Evolutionary conservation across 2,797 vertebrate genomes (phyloP), one percentile per base, ranked within the genome.

Genomic region (Tinamus major): DNA sequence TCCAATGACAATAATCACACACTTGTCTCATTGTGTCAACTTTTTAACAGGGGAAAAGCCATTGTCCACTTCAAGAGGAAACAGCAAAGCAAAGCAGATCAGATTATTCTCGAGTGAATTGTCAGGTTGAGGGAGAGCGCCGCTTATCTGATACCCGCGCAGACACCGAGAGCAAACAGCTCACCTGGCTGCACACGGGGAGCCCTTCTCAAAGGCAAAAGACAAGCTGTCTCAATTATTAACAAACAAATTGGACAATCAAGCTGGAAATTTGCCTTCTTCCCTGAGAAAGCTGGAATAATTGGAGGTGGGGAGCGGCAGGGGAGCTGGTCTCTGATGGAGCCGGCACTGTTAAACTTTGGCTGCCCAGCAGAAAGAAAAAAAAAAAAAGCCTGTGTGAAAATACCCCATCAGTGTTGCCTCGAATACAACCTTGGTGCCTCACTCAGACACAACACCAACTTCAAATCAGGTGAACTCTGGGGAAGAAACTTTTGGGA

Each of bases 1-100:
- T 94, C 86, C 92, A 93, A 96, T 96, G 95, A 96, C 91, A 94
- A 95, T 97, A 97, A 98, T 97, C 96, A 96, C 93, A 97, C 94
- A 93, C 94, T 95, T 97, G 97, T 96, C 96, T 96, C 94, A 90
- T 77, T 93, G 93, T 97, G 95, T 96, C 97, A 95, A 92, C 71
- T 69, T 97, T 97, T 96, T 92, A 95, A 92, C 87, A 94, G 88
- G 87, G 94, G 84, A 92, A 96, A 91, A 97, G 85, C 94, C 90
- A 95, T 96, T 96, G 96, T 95, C 96, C 96, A 97, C 92, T 96
- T 97, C 95, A 96, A 94, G 92, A 79, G 91, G 82, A 94, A 93
- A 96, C 93, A 94, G 96, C 82, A 76, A 92, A 92, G 94, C 81
- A 91, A 97, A 95, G 72, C 95, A 71, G 92, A 97, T 96, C 96